A percentile compares a stretch with the other conserved stretches of the same genome.
Conservation (phyloP, 2,113 vertebrate species). For the Cromileptes altivelis region DNA sequence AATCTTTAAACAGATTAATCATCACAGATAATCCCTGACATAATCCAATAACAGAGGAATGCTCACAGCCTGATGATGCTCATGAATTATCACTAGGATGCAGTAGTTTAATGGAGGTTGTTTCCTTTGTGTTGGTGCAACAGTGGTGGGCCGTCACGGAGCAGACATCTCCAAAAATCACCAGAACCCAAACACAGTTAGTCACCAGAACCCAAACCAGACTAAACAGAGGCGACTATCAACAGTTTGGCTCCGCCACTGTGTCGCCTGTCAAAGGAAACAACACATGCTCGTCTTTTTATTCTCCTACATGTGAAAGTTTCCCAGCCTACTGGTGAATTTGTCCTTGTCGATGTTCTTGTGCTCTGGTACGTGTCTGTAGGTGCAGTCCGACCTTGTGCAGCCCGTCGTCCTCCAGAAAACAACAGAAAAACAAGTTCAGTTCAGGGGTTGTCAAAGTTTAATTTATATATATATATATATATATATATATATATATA, state of each 20-base stretch:
- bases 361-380: constrained; percentile 78
- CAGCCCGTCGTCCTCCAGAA: constrained; percentile 84
- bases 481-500: too few species aligned
- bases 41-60: neutral
- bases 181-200: neutral
- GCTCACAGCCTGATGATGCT: constrained; percentile 1
- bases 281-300: neutral
- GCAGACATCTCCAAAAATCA: constrained; percentile 16
- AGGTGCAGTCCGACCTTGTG: constrained; percentile 75
- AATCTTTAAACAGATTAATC: constrained; percentile 28
- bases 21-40: constrained; percentile 5
- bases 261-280: neutral
- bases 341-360: constrained; percentile 77
- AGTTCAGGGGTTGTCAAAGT: too few species aligned
- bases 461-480: too few species aligned
- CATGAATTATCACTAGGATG: neutral
- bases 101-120: neutral
- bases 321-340: constrained; percentile 48
- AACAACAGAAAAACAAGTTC: neutral
- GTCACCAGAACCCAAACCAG: neutral
- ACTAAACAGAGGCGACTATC: neutral
- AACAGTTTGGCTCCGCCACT: neutral
- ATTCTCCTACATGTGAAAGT: neutral
- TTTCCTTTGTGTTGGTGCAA: neutral
- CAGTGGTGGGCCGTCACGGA: neutral